phyloP scores from a whole-genome alignment of 2,888 invertebrate genomes.

The Lypha dubia region DNA sequence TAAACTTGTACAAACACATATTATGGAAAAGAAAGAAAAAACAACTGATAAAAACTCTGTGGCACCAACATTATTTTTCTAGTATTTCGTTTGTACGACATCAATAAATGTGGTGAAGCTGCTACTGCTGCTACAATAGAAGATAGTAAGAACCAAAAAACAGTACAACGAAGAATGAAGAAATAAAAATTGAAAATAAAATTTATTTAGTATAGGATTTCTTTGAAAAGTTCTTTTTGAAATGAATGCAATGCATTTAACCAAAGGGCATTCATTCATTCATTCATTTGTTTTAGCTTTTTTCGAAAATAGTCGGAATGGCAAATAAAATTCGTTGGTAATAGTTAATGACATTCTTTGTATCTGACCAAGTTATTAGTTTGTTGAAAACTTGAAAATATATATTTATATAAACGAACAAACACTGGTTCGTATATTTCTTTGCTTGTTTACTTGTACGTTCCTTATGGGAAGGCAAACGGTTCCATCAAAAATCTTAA shows the following conservation, averaged over 20 bases:
- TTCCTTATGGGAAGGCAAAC: no score
- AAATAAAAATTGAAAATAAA: conserved; percentile 38
- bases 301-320: no score
- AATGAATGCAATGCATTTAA: conserved; percentile 24
- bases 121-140: conserved; percentile 9
- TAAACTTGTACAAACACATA: neutral
- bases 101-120: conserved; percentile 28
- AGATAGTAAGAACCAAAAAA: neutral
- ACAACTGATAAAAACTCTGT: neutral
- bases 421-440: no score
- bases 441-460: no score
- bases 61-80: conserved; percentile 24
- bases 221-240: conserved; percentile 24
- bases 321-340: no score
- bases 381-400: conserved; percentile 8
- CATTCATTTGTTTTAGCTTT: neutral
- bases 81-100: conserved; percentile 21
- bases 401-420: no score
- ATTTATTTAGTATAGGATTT: conserved; percentile 40
- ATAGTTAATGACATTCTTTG: neutral
- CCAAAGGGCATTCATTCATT: conserved; percentile 36
- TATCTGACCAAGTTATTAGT: conserved; percentile 20
- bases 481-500: no score
- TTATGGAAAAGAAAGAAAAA: neutral
- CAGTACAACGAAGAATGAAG: neutral